Evolutionary conservation across 2,797 vertebrate genomes (phyloP).

Genomic region (Hephaestus fuliginosus): DNA sequence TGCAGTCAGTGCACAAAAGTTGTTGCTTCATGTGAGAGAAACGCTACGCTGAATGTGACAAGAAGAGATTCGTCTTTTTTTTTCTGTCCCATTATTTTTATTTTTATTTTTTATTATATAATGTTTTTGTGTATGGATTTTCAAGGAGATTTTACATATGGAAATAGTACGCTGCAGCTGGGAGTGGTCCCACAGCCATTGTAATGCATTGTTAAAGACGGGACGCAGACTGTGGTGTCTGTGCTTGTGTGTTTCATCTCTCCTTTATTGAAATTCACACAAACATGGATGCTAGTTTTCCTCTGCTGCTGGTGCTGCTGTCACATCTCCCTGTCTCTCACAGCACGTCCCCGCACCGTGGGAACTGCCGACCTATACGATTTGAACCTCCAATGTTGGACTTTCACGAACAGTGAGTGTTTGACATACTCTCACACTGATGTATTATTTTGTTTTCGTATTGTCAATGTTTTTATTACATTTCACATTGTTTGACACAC

Average conservation of each 20-base stretch:
- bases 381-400: constrained; percentile 99
- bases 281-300: constrained; percentile 61
- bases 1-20: constrained; percentile 37
- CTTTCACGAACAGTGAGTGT: constrained; percentile 98
- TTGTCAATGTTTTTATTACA: neutral
- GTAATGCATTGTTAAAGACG: constrained; percentile 24
- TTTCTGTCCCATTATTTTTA: neutral
- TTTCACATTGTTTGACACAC: neutral
- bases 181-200: constrained; percentile 21
- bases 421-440: neutral
- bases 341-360: constrained; percentile 93
- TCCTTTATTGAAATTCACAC: constrained; percentile 36
- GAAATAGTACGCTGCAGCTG: constrained; percentile 20
- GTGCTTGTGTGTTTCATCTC: constrained; percentile 33
- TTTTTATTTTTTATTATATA: too few species aligned
- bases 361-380: constrained; percentile 95
- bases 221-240: neutral
- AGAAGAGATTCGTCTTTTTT: neutral
- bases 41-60: neutral
- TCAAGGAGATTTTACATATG: constrained; percentile 36
- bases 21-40: constrained; percentile 21
- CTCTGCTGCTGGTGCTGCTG: constrained; percentile 54
- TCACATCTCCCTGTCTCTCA: constrained; percentile 68
- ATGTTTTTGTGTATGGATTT: constrained; percentile 9
- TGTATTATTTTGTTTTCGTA: neutral